Percentiles rank a stretch among this genome's conserved stretches.
phyloP scores from a whole-genome alignment of 2,888 invertebrate genomes.

The Dynastes grantii region DNA sequence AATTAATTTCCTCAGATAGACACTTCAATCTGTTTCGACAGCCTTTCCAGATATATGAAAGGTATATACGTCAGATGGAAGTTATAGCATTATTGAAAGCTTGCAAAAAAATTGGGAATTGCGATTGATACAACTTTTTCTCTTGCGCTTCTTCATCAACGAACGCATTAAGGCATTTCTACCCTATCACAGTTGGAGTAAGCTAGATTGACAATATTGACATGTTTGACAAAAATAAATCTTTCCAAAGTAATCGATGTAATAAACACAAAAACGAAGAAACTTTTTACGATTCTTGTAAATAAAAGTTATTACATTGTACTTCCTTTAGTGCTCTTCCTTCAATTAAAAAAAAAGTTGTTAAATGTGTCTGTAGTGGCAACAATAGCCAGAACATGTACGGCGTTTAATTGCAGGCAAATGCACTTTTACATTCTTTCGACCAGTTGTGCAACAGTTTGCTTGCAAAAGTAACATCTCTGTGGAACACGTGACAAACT shows the following conservation, averaged over 20 bases:
- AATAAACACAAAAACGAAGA: background rate
- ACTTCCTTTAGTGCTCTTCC: too few relatives aligned
- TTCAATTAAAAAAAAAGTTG: background rate
- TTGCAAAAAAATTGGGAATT: conserved; percentile 10
- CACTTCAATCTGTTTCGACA: conserved; percentile 2
- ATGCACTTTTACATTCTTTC: background rate
- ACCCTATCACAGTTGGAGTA: conserved; percentile 9
- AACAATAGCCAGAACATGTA: background rate
- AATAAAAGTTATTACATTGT: too few relatives aligned
- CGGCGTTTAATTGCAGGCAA: background rate
- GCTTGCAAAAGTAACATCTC: background rate
- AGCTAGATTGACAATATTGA: conserved; percentile 24
- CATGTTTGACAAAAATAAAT: conserved; percentile 26
- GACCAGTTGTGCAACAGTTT: conserved; percentile 1
- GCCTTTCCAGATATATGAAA: background rate
- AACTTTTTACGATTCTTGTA: too few relatives aligned
- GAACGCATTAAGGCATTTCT: conserved; percentile 46
- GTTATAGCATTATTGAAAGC: conserved; percentile 13
- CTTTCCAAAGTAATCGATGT: background rate
- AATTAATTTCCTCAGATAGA: conserved; percentile 28
- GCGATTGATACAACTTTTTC: conserved; percentile 25
- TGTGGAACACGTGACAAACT: background rate
- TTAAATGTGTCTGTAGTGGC: background rate
- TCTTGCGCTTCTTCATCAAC: conserved; percentile 18
- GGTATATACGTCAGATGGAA: conserved; percentile 24